Base-by-base conservation (phyloP, 1,140 invertebrate species). In the Ganaspis sp. region DNA sequence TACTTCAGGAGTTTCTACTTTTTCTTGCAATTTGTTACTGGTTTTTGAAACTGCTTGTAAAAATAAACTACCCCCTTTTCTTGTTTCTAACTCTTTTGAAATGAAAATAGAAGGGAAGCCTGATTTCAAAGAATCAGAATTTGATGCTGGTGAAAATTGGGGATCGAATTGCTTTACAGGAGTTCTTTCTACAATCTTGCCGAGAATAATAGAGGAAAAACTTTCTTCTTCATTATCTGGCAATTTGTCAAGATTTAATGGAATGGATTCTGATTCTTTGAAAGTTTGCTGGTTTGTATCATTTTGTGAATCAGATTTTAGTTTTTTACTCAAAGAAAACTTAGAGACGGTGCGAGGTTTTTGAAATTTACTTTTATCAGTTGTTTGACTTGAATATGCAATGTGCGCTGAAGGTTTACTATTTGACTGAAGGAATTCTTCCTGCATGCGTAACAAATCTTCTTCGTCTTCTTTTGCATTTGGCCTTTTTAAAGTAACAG, bases 371-470 rank as follows among this genome's bases (percentile, higher is more conserved):
- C 77, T 70, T 53, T 73, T 81, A 29, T 71, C 79, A 53, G 85
- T 78, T 5, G 85, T 83, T 74, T 89, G 90, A 73, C 81, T 88
- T 0, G 89, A 91, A 75, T 78, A 64, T 11, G 93, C 88, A 53
- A 94, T 88, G 83, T 93, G 93, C 1, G 93, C 94, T 0, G 94
- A 92, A 1, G 94, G 92, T 70, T 92, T 87, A 23, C 90, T 85
- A 70, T 88, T 87, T 6, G 89, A 86, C 58, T 87, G 88, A 1
- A 94, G 81, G 83, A 94, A 96, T 71, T 94, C 93, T 77, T 94
- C 92, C 84, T 95, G 95, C 92, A 95, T 93, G 49, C 91, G 92
- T 17, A 95, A 90, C 53, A 96, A 90, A 82, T 95, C 94, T 21
- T 95, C 93, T 80, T 95, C 95, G 34, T 87, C 92, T 83, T 95